A percentile compares a stretch with the other conserved stretches of the same genome.
Evolutionary conservation across 1,140 invertebrate species (phyloP).

Genomic region (Popillia japonica): DNA sequence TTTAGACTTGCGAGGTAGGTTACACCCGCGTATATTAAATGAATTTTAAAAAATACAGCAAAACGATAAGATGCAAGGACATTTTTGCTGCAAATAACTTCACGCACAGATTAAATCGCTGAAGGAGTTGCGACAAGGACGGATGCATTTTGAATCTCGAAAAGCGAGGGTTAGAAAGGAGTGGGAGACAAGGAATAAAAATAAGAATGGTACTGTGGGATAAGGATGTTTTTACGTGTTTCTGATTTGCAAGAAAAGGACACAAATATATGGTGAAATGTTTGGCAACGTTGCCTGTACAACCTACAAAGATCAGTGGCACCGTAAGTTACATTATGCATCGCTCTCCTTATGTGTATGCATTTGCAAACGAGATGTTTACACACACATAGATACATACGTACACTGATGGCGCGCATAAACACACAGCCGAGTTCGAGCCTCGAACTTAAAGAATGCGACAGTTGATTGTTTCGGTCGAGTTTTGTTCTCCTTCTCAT

Average conservation of each 20-base stretch:
- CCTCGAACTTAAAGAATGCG: background rate
- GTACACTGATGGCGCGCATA: too few species aligned
- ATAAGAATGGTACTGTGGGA: background rate
- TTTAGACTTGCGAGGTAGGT: too few species aligned
- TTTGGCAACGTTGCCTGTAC: background rate
- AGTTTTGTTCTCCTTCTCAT: background rate
- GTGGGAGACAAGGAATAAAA: background rate
- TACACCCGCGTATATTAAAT: background rate
- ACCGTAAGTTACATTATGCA: background rate
- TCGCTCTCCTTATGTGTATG: background rate
- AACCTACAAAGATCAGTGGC: background rate
- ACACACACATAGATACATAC: too few species aligned
- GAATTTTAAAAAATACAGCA: background rate
- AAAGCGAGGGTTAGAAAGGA: background rate
- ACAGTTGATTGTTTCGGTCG: background rate
- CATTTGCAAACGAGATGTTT: slow-evolving; percentile 4
- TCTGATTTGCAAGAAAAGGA: background rate
- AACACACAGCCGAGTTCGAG: background rate
- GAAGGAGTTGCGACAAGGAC: background rate
- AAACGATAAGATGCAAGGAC: background rate
- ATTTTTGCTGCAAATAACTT: background rate
- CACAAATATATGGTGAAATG: background rate
- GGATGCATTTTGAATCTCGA: background rate
- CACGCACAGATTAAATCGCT: background rate
- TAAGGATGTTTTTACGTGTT: background rate